Percentiles rank a stretch among this genome's conserved stretches.
Conservation (phyloP, 2,888 invertebrate genomes). For the Emesis furor region DNA sequence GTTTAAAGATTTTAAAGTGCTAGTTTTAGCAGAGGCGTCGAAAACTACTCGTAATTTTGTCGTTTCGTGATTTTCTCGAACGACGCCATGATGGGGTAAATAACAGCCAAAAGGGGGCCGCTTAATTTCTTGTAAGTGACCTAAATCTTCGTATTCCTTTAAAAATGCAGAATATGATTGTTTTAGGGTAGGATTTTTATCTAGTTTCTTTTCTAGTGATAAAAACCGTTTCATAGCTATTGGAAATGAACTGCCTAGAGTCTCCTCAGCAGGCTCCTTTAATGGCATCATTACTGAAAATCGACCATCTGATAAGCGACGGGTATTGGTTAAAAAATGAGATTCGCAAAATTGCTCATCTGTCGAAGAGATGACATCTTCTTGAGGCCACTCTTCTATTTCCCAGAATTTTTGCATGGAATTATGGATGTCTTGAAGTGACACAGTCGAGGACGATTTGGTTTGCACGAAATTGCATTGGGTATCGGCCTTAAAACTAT, state of each 20-base stretch:
- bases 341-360: background rate
- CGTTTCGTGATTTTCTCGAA: slow-evolving; percentile 11
- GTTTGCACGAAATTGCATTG: background rate
- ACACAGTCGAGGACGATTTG: background rate
- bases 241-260: background rate
- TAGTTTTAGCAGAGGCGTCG: slow-evolving; percentile 28
- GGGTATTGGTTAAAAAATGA: background rate
- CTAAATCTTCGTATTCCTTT: background rate
- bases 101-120: background rate
- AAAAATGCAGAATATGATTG: background rate
- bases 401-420: background rate
- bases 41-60: slow-evolving; percentile 39
- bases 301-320: background rate
- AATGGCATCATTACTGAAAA: background rate
- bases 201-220: background rate
- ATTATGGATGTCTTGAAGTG: background rate
- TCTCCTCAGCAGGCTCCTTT: background rate
- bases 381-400: background rate
- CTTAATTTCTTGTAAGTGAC: background rate
- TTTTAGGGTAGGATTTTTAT: background rate
- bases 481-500: background rate
- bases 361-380: background rate
- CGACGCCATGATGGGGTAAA: slow-evolving; percentile 35
- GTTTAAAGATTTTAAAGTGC: slow-evolving; percentile 26
- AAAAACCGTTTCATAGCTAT: background rate